A percentile compares a stretch with the other conserved stretches of the same genome.
Evolutionary conservation across 2,797 vertebrate species (phyloP).

Genomic region (Trematomus bernacchii): DNA sequence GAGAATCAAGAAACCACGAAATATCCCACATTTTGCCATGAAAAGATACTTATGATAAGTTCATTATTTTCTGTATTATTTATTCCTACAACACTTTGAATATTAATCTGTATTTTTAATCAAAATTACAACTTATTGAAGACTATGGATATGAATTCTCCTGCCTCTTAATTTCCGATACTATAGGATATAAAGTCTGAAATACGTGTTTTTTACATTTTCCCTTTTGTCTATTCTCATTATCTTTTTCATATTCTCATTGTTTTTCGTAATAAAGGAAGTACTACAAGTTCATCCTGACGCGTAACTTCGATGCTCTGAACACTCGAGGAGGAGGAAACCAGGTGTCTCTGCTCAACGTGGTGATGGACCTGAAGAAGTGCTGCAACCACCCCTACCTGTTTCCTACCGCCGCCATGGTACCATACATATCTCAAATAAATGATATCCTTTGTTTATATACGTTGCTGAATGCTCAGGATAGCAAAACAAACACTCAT

Average conservation of each 20-base stretch:
- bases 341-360: conserved; percentile 97
- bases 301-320: conserved; percentile 97
- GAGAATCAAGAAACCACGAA: too few species aligned
- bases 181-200: neutral
- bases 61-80: too few species aligned
- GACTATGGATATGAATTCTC: neutral
- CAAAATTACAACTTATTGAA: neutral
- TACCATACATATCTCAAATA: conserved; percentile 66
- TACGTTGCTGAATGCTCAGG: too few species aligned
- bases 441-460: too few species aligned
- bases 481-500: too few species aligned
- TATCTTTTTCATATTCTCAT: neutral
- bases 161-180: neutral
- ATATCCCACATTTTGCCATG: too few species aligned
- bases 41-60: too few species aligned
- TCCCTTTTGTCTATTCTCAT: neutral
- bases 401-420: conserved; percentile 95
- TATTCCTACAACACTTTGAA: too few species aligned
- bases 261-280: conserved; percentile 85
- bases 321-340: conserved; percentile 98
- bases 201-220: neutral
- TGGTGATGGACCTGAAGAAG: conserved; percentile 99
- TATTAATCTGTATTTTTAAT: too few species aligned
- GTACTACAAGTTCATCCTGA: conserved; percentile 99
- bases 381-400: conserved; percentile 99